Conservation (phyloP, 2,113 vertebrate species). For the Ursus arctos region DNA sequence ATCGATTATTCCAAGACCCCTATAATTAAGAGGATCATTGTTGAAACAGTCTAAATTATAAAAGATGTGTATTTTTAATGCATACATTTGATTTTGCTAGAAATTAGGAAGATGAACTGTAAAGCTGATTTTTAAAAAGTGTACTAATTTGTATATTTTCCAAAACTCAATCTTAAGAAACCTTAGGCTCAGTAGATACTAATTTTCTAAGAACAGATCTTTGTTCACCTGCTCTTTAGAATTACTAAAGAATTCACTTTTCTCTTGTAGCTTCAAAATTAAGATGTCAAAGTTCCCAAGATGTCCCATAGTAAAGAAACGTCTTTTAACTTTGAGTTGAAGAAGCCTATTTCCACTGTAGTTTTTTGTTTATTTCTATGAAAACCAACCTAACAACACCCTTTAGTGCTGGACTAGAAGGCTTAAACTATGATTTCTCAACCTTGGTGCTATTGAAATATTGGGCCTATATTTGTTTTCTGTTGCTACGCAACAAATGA, state of each 20-base stretch:
- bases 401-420: neutral
- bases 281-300: neutral
- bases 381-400: neutral
- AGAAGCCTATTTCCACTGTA: neutral
- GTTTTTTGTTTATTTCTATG: neutral
- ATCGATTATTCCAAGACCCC: neutral
- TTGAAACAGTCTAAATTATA: neutral
- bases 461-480: neutral
- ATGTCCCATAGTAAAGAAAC: neutral
- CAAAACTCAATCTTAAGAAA: slow-evolving; percentile 8
- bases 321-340: slow-evolving; percentile 28
- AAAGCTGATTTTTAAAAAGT: neutral
- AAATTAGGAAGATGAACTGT: neutral
- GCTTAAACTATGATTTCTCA: neutral
- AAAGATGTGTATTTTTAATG: neutral
- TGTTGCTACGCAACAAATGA: neutral
- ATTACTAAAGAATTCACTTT: neutral
- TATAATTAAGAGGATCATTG: neutral
- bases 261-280: neutral
- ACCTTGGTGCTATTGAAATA: neutral
- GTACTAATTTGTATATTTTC: neutral
- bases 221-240: neutral
- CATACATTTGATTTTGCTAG: neutral
- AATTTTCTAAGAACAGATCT: neutral
- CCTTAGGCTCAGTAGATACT: neutral